Evolutionary conservation across 2,113 vertebrate genomes (phyloP).

Genomic region (Hystrix brachyura): DNA sequence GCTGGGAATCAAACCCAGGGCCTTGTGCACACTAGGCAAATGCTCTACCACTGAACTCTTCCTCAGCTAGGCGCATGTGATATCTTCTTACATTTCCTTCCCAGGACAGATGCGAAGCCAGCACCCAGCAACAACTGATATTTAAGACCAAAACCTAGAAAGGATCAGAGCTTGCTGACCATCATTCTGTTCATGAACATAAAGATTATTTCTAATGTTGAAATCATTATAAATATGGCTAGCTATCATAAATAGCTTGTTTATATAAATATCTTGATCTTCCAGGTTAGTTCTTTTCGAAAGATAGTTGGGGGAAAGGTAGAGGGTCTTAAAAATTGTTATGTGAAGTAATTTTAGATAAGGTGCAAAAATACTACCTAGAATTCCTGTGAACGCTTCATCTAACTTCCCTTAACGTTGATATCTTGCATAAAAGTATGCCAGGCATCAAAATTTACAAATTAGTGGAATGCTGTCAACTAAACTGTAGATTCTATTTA

Average conservation of each 20-base stretch:
- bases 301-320: background rate
- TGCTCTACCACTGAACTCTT: background rate
- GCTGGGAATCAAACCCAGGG: background rate
- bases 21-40: background rate
- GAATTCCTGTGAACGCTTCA: background rate
- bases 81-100: background rate
- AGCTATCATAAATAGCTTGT: background rate
- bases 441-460: background rate
- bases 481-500: background rate
- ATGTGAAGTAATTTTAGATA: conserved; percentile 19
- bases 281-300: conserved; percentile 6
- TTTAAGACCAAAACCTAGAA: background rate
- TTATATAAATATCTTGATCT: background rate
- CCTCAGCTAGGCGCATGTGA: background rate
- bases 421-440: background rate
- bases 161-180: background rate
- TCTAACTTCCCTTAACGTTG: background rate
- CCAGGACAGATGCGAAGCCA: background rate
- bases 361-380: background rate
- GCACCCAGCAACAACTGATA: background rate
- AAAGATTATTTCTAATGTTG: background rate
- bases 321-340: background rate
- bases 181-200: background rate
- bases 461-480: background rate
- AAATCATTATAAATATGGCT: background rate